Evolutionary conservation across 2,113 vertebrate species (phyloP).

Genomic region (Ceratotherium simum): DNA sequence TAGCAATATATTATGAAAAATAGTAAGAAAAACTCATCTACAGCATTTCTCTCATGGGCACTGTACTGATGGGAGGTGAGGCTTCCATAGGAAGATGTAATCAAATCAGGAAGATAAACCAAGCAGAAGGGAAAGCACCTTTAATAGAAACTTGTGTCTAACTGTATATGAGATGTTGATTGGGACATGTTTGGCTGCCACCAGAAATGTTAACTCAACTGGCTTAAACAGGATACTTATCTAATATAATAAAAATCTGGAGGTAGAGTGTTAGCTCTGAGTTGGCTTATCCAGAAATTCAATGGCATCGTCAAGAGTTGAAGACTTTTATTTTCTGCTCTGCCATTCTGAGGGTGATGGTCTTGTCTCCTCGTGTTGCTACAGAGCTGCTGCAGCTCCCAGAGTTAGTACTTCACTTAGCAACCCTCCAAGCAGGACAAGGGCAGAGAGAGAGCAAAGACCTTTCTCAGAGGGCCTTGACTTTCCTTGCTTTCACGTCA

Average conservation of each 20-base stretch:
- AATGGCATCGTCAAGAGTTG: neutral
- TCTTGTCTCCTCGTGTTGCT: accelerated
- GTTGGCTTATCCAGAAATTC: neutral
- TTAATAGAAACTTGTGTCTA: neutral
- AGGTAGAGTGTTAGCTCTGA: neutral
- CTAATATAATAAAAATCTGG: neutral
- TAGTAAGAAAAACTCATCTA: neutral
- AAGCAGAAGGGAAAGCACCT: neutral
- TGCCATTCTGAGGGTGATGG: neutral
- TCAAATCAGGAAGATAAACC: neutral
- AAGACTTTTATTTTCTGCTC: neutral
- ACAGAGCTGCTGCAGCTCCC: neutral
- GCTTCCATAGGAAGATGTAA: neutral
- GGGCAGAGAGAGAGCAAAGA: neutral
- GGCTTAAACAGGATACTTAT: neutral
- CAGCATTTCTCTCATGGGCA: neutral
- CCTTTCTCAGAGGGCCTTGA: neutral
- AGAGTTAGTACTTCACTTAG: neutral
- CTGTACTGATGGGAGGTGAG: neutral
- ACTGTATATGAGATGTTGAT: neutral
- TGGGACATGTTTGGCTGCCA: neutral
- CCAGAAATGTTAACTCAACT: neutral
- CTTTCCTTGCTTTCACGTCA: neutral
- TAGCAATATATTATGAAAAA: neutral
- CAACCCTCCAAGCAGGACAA: neutral